phyloP scores from a whole-genome alignment of 2,888 invertebrate species.

The Electrophaes corylata region DNA sequence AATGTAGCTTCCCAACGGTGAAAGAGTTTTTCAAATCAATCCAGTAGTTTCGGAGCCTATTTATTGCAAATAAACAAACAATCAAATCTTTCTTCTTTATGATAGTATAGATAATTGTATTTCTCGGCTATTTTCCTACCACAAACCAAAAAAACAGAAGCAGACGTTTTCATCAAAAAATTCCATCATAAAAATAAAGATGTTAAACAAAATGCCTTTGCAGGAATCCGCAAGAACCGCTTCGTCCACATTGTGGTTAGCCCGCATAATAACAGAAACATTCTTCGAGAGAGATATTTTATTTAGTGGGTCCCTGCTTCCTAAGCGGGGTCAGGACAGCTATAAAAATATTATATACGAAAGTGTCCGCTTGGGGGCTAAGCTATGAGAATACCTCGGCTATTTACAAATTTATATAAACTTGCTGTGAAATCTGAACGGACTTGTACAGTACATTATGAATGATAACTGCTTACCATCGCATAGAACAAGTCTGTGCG shows the following conservation, averaged over 20 bases:
- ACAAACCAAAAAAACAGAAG: conserved; percentile 1
- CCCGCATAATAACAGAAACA: conserved; percentile 52
- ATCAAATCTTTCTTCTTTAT: too few species aligned
- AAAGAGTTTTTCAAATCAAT: too few species aligned
- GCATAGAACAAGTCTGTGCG: too few species aligned
- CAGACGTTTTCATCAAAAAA: conserved; percentile 26
- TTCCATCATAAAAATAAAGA: conserved; percentile 27
- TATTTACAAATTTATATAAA: conserved; percentile 8
- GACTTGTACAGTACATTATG: too few species aligned
- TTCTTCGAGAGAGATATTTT: conserved; percentile 71
- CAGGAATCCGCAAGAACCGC: conserved; percentile 23
- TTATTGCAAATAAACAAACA: too few species aligned
- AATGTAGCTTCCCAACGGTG: too few species aligned
- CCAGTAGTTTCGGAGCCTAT: too few species aligned
- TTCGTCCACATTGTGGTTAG: conserved; percentile 27
- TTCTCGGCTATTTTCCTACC: neutral
- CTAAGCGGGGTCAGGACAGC: conserved; percentile 61
- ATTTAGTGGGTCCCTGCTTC: conserved; percentile 71
- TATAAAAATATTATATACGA: conserved; percentile 77
- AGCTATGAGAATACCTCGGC: conserved; percentile 13
- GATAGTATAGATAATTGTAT: too few species aligned
- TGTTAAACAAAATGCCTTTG: conserved; percentile 20
- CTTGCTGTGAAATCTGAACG: conserved; percentile 4
- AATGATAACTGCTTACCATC: too few species aligned
- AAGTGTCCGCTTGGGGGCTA: conserved; percentile 27